phyloP scores from a whole-genome alignment of 1,140 invertebrate species.

The Linepithema humile region DNA sequence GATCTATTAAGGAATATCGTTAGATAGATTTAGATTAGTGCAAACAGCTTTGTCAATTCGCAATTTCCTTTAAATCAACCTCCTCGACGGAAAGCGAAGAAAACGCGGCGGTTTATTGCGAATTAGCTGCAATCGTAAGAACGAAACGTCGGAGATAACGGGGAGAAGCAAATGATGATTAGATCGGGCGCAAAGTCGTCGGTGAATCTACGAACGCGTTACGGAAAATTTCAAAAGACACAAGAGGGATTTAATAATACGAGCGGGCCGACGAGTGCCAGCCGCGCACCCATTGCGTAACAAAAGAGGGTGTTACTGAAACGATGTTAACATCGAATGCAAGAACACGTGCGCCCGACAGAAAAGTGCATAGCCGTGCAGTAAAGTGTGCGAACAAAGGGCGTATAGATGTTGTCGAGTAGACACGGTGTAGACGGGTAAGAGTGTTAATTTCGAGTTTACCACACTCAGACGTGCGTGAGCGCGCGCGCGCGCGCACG shows the following conservation, averaged over 20 bases:
- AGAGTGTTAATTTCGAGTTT: conserved; percentile 34
- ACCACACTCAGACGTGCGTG: background rate
- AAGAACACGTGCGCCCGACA: conserved; percentile 5
- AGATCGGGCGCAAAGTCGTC: background rate
- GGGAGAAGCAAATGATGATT: background rate
- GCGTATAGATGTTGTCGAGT: background rate
- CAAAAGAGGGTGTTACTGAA: background rate
- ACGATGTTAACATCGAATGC: conserved; percentile 14
- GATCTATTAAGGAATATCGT: background rate
- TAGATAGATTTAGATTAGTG: background rate
- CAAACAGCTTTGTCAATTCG: conserved; percentile 3
- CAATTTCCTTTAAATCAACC: background rate
- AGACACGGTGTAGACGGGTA: background rate
- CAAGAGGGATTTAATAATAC: conserved; percentile 12
- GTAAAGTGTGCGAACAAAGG: background rate
- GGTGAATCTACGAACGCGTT: no score
- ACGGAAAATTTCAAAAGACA: conserved; percentile 1
- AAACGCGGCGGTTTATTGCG: background rate
- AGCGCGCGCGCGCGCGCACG: no score
- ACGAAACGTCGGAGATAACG: background rate
- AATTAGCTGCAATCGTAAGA: background rate
- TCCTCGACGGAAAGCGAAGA: background rate
- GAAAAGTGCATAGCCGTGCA: background rate
- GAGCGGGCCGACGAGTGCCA: background rate
- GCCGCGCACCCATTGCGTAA: conserved; percentile 10